These are phyloP conservation scores for Sinopyrophorus schimmeli DNA, from an alignment of 2,888 invertebrate genomes.

Conservation along the genomic window DNA sequence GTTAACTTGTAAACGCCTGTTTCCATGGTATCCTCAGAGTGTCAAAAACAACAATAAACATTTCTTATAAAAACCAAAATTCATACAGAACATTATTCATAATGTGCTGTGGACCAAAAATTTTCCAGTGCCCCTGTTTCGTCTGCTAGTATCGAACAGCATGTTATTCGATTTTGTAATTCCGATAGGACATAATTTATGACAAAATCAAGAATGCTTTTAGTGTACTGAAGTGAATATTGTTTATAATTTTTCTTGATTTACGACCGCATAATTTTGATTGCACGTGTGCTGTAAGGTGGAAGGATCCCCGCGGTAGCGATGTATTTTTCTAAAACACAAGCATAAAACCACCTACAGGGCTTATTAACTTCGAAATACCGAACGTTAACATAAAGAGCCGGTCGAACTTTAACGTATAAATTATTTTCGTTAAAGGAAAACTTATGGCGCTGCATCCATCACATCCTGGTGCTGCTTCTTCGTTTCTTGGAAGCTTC, in stretches of 20 bases:
- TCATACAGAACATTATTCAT: too few relatives aligned
- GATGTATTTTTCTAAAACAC: slow-evolving; percentile 20
- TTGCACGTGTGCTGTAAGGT: slow-evolving; percentile 14
- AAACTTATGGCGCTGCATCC: slow-evolving; percentile 36
- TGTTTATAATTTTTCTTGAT: slow-evolving; percentile 7
- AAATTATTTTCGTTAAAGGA: slow-evolving; percentile 31
- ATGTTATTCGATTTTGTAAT: too few relatives aligned
- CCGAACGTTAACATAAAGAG: too few relatives aligned
- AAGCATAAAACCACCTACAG: slow-evolving; percentile 26
- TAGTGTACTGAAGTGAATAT: not conserved
- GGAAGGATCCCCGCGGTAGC: slow-evolving; percentile 27
- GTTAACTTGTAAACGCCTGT: too few relatives aligned
- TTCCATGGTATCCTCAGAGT: too few relatives aligned
- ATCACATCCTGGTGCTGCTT: slow-evolving; percentile 23
- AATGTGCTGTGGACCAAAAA: too few relatives aligned
- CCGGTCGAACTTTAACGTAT: slow-evolving; percentile 10
- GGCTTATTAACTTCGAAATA: slow-evolving; percentile 26
- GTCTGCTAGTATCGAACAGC: too few relatives aligned
- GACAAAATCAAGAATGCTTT: too few relatives aligned
- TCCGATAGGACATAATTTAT: too few relatives aligned
- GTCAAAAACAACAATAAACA: too few relatives aligned
- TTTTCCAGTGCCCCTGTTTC: too few relatives aligned
- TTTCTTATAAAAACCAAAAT: too few relatives aligned
- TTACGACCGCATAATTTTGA: slow-evolving; percentile 17
- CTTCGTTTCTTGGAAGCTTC: slow-evolving; percentile 34